A percentile compares a stretch with the other conserved stretches of the same genome.
These are phyloP conservation scores for Mantis religiosa DNA, from an alignment of 2,888 invertebrate species.

Conservation along the genomic window DNA sequence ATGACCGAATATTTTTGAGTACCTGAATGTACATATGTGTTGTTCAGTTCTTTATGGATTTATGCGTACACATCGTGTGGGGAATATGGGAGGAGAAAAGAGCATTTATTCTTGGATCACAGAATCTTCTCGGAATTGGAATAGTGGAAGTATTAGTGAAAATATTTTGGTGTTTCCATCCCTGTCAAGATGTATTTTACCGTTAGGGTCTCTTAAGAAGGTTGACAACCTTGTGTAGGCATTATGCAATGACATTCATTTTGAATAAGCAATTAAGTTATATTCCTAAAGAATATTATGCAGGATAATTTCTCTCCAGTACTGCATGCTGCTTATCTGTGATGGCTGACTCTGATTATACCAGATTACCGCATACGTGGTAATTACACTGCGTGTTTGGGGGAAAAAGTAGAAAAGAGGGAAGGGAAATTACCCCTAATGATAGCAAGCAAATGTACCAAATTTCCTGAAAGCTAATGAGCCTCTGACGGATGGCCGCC, in stretches of 20 bases:
- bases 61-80: too few relatives aligned
- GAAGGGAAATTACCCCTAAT: background rate
- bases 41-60: too few relatives aligned
- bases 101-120: too few relatives aligned
- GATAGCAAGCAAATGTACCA: background rate
- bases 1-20: too few relatives aligned
- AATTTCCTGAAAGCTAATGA: background rate
- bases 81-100: too few relatives aligned
- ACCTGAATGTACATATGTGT: too few relatives aligned
- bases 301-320: background rate
- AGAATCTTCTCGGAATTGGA: too few relatives aligned
- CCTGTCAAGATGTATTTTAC: too few relatives aligned
- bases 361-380: background rate
- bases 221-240: too few relatives aligned
- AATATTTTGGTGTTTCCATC: too few relatives aligned
- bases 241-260: background rate
- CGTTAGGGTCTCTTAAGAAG: too few relatives aligned
- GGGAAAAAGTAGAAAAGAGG: background rate
- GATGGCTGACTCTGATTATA: background rate
- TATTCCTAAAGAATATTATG: background rate
- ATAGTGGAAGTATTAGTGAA: too few relatives aligned
- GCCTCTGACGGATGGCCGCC: background rate
- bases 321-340: background rate
- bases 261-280: background rate
- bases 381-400: background rate